These are phyloP conservation scores for Eira barbara DNA, from an alignment of 2,113 vertebrate genomes.

Conservation along the genomic window DNA sequence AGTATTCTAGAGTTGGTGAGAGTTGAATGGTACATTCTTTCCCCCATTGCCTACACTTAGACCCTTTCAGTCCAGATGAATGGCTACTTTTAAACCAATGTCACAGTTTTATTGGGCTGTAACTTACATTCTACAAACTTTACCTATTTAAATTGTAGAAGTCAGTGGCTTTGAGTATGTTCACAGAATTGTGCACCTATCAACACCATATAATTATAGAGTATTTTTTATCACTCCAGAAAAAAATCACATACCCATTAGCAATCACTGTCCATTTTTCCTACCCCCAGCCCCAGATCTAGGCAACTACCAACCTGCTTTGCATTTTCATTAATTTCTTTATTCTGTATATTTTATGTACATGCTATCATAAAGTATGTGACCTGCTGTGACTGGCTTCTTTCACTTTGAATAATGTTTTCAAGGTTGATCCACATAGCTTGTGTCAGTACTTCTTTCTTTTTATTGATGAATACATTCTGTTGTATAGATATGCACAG, in stretches of 20 bases:
- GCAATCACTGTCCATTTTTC: background rate
- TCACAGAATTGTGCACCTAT: background rate
- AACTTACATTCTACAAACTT: background rate
- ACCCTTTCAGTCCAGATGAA: background rate
- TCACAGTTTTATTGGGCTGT: background rate
- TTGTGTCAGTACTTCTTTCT: background rate
- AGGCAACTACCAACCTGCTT: background rate
- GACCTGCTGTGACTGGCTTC: background rate
- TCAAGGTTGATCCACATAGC: background rate
- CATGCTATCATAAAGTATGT: background rate
- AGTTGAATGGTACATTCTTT: background rate
- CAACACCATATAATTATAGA: background rate
- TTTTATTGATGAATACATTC: background rate
- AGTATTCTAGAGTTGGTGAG: background rate
- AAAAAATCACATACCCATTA: background rate
- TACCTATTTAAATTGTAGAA: background rate
- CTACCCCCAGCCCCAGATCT: too few species aligned
- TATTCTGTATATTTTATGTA: background rate
- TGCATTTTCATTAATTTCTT: background rate
- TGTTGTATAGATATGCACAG: background rate
- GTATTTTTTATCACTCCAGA: background rate
- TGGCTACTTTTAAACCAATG: background rate
- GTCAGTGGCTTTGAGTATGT: background rate
- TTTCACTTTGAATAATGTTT: background rate
- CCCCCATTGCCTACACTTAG: background rate